Base-by-base conservation (phyloP, 2,888 invertebrate species). In the Parascotia fuliginaria region DNA sequence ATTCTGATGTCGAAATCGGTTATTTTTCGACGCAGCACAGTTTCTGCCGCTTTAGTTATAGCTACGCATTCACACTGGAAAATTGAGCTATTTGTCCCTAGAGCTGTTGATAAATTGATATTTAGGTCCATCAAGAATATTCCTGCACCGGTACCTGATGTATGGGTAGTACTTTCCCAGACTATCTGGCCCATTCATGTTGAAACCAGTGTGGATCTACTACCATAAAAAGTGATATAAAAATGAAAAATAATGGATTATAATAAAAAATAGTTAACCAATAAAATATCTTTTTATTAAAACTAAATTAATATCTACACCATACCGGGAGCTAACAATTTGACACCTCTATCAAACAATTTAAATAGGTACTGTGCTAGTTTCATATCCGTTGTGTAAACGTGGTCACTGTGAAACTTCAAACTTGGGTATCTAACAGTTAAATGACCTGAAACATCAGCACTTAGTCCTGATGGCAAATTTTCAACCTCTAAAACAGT, bases 271-370 rank as follows among this genome's bases (percentile, higher is more conserved):
- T 6, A 24, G 3, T 4, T 24, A 7, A 6, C 3, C 7, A 6
- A 7, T 7, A 6, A 24, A 19, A 19, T 19, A 19, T 19, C 3
- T 24, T 6, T 3, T 24, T 24, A 24, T 6, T 24, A 24, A 6
- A 24, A 24, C 7, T 24, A 6, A 24, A 24, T 7, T 24, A 19
- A 19, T 12, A 13, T 5, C 70, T 64, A 83, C 32, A 90, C 82
- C n/a, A 86, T 93, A 31, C 96, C 96, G 1, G 96, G 95, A 60
- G 94, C 94, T 79, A 95, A 95, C 33, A 96, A 92, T 78, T 95
- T 95, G 2, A 96, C 94, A 70, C 95, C 95, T 74, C 95, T 94
- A 79, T 96, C 96, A 79, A 94, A 94, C 50, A 96, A 92, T 87
- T 96, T 96, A 73, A 94, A 96, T 45, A 95, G 91, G 78, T 94